A percentile compares a stretch with the other conserved stretches of the same genome.
Evolutionary conservation across 2,888 invertebrate species (phyloP).

Genomic region (Caenorhabditis drosophilae): DNA sequence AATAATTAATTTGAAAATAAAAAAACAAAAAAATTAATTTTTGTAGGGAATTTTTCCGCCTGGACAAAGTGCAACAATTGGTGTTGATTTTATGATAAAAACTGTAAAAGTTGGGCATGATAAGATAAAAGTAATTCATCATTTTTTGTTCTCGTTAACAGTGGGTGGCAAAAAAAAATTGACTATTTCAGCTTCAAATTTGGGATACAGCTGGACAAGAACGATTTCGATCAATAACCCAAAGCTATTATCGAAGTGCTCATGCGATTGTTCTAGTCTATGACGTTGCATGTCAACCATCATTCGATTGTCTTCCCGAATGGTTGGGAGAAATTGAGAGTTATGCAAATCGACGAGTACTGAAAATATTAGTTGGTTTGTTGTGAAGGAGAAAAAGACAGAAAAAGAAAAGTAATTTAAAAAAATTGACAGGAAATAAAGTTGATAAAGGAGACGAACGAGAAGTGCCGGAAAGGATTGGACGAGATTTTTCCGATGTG

Average conservation of each 20-base stretch:
- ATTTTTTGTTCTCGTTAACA: neutral
- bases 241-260: conserved; percentile 78
- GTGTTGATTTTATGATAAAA: conserved; percentile 99
- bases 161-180: neutral
- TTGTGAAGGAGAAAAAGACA: no score
- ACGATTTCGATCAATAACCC: conserved; percentile 91
- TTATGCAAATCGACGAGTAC: conserved; percentile 91
- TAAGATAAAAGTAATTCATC: conserved; percentile 71
- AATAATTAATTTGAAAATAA: neutral
- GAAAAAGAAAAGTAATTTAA: no score
- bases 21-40: neutral
- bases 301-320: conserved; percentile 93
- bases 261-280: conserved; percentile 93
- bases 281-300: conserved; percentile 95
- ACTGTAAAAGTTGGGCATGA: conserved; percentile 86
- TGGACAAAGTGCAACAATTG: conserved; percentile 96
- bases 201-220: conserved; percentile 99
- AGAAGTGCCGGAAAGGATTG: conserved; percentile 91
- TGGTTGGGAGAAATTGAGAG: conserved; percentile 97
- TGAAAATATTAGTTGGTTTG: conserved; percentile 90
- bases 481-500: conserved; percentile 82
- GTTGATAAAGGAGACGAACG: conserved; percentile 89
- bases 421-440: conserved; percentile 85
- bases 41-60: conserved; percentile 89
- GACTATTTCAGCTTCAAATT: conserved; percentile 85